Evolutionary conservation across 2,797 vertebrate genomes (phyloP).

Genomic region (Pelochelys cantorii): DNA sequence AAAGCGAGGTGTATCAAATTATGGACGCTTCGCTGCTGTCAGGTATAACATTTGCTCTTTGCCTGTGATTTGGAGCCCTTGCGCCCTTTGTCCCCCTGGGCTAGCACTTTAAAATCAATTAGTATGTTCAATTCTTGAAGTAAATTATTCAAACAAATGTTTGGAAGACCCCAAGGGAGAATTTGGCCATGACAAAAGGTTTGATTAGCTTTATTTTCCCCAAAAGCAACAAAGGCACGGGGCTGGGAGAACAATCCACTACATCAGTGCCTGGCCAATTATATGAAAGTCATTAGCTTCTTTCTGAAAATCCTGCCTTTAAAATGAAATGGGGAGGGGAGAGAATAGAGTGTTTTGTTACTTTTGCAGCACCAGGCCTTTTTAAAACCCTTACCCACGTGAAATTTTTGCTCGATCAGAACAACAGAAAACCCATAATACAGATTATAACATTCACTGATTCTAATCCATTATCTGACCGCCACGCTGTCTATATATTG

Average conservation of each 20-base stretch:
- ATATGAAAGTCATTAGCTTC: constrained; percentile 73
- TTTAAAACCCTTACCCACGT: constrained; percentile 51
- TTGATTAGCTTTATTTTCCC: constrained; percentile 73
- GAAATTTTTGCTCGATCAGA: constrained; percentile 64
- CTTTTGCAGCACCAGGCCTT: constrained; percentile 40
- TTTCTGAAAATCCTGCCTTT: constrained; percentile 67
- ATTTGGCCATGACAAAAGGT: constrained; percentile 72
- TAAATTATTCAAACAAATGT: constrained; percentile 79
- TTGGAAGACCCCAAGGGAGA: constrained; percentile 78
- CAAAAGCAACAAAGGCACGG: constrained; percentile 72
- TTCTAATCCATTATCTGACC: constrained; percentile 69
- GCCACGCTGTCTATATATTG: constrained; percentile 70
- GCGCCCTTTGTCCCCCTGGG: constrained; percentile 68
- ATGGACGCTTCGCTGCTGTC: constrained; percentile 16
- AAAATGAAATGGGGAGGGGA: constrained; percentile 57
- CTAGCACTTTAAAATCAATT: constrained; percentile 88
- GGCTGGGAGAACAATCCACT: constrained; percentile 70
- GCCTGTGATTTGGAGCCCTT: constrained; percentile 13
- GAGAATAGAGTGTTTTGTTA: neutral
- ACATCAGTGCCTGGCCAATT: constrained; percentile 75
- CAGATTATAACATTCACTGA: constrained; percentile 72
- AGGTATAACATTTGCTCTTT: constrained; percentile 44
- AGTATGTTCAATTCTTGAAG: constrained; percentile 79
- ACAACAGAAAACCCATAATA: constrained; percentile 73
- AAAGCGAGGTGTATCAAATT: neutral